These are phyloP conservation scores for Onychomys torridus DNA, from an alignment of 2,797 vertebrate genomes.

Conservation along the genomic window DNA sequence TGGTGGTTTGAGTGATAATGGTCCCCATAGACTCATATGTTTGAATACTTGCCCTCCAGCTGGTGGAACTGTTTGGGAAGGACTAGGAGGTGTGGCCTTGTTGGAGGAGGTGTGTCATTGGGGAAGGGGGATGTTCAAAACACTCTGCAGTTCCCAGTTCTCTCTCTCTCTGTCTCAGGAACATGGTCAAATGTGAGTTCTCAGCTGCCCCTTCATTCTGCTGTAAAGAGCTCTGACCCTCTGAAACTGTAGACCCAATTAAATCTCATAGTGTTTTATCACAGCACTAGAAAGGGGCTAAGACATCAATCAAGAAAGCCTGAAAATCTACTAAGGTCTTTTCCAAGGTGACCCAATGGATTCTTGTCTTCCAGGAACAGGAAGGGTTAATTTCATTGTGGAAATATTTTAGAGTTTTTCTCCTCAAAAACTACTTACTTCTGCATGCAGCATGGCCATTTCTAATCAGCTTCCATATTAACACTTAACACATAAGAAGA, in stretches of 20 bases:
- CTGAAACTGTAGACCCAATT: neutral
- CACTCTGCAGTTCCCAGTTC: neutral
- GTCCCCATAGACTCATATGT: neutral
- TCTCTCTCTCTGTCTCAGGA: neutral
- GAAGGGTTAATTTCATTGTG: neutral
- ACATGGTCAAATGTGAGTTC: neutral
- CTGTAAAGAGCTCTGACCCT: neutral
- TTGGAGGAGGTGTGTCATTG: neutral
- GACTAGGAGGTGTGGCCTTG: neutral
- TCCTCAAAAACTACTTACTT: neutral
- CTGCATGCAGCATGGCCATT: neutral
- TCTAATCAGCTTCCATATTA: neutral
- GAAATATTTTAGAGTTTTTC: slow-evolving; percentile 19
- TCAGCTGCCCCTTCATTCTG: too few relatives aligned
- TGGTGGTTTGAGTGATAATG: neutral
- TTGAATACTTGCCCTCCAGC: neutral
- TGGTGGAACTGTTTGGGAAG: neutral
- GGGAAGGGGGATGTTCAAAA: neutral
- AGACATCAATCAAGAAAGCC: neutral
- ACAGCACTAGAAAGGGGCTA: neutral
- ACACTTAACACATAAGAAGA: neutral
- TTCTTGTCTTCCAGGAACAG: slow-evolving; percentile 34
- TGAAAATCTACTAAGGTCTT: neutral
- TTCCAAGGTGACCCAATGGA: slow-evolving; percentile 5
- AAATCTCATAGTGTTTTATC: neutral